Evolutionary conservation across 2,113 vertebrate genomes (phyloP).

Genomic region (Alligator sinensis): DNA sequence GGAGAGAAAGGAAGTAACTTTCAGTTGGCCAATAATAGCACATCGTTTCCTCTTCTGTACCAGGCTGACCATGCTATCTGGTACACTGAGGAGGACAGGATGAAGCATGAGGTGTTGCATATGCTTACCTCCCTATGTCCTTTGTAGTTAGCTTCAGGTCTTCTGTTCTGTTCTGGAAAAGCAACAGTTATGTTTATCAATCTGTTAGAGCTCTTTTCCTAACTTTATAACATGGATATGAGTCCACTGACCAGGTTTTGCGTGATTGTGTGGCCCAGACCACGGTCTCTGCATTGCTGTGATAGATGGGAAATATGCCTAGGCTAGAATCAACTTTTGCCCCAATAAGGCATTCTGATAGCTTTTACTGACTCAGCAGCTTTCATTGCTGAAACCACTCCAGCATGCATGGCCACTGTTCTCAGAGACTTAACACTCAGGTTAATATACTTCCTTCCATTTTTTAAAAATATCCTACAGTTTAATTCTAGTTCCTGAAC

Average conservation of each 20-base stretch:
- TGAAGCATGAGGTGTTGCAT: neutral
- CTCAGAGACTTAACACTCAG: neutral
- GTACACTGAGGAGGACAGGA: neutral
- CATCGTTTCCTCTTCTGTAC: neutral
- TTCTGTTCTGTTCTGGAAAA: neutral
- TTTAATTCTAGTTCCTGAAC: neutral
- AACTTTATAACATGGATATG: constrained; percentile 6
- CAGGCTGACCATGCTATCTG: neutral
- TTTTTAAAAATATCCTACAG: neutral
- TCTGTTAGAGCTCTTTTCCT: neutral
- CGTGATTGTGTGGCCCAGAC: constrained; percentile 4
- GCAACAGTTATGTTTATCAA: neutral
- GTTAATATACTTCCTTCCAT: neutral
- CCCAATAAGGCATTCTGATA: neutral
- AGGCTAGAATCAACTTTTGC: constrained; percentile 19
- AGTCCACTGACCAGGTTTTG: neutral
- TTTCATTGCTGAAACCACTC: constrained; percentile 32
- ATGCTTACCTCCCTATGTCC: neutral
- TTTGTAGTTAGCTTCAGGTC: neutral
- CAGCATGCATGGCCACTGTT: neutral
- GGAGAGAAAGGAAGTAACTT: neutral
- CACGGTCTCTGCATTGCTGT: neutral
- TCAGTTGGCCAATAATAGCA: neutral
- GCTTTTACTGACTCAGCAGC: constrained; percentile 31
- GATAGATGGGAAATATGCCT: constrained; percentile 17